A percentile compares a stretch with the other conserved stretches of the same genome.
Conservation (phyloP, 2,888 invertebrate species). For the Apotomis betuletana region DNA sequence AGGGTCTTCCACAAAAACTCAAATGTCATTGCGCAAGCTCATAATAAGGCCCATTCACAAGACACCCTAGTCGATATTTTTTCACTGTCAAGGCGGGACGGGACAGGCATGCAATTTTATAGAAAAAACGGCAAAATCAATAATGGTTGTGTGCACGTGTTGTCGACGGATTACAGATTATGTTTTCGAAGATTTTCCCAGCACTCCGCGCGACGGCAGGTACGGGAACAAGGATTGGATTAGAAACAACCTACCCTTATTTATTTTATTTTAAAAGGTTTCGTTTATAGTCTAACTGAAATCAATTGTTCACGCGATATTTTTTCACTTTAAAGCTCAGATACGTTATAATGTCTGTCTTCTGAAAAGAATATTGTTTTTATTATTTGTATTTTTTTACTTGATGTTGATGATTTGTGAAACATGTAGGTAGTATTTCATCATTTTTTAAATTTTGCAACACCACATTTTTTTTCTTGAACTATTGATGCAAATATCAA, state of each 20-base stretch:
- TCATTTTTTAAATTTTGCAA: too few relatives aligned
- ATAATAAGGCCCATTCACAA: conserved; percentile 81
- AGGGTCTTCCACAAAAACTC: conserved; percentile 66
- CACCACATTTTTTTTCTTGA: too few relatives aligned
- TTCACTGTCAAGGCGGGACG: conserved; percentile 71
- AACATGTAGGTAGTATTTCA: too few relatives aligned
- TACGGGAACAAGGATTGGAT: conserved; percentile 62
- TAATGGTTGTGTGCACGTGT: conserved; percentile 82
- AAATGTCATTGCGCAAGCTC: conserved; percentile 80
- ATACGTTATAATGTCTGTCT: too few relatives aligned
- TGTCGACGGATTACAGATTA: conserved; percentile 82
- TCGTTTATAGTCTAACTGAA: background rate
- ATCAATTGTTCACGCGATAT: background rate
- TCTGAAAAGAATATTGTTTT: too few relatives aligned
- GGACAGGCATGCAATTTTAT: conserved; percentile 78
- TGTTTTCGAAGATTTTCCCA: conserved; percentile 80
- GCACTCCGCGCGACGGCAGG: conserved; percentile 72
- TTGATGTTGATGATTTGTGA: too few relatives aligned
- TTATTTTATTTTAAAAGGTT: background rate
- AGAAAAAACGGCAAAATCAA: conserved; percentile 83
- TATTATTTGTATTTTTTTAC: too few relatives aligned
- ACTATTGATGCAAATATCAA: too few relatives aligned
- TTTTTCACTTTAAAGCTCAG: background rate
- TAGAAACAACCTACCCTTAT: conserved; percentile 32
- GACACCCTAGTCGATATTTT: conserved; percentile 71